Base-by-base conservation (phyloP, 1,140 invertebrate genomes). In the Diachasma alloeum region DNA sequence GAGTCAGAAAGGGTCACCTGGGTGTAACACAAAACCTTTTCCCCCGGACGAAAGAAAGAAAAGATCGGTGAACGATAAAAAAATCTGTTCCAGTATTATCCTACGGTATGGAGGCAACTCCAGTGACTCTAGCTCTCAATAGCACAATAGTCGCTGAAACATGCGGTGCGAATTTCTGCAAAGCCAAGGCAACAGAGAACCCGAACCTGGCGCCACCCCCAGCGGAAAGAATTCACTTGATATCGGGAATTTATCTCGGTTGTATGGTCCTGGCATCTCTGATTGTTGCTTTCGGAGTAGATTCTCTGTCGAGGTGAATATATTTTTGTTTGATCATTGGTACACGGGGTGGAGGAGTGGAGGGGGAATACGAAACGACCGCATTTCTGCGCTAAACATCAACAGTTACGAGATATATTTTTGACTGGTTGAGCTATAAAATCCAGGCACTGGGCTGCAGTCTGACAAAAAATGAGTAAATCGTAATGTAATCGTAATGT, bases 171-270 rank as follows among this genome's bases (percentile, higher is more conserved):
- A 93, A 93, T 83, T 97, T 95, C 82, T 96, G 94, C 81, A 92
- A 92, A 0, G 88, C 88, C 0, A 86, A 87, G 36, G 87, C 90
- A 69, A 89, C 80, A 78, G 90, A 89, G 26, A 93, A 94, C 82
- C 91, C 92, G 0, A 94, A 95, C 83, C 84, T 96, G 42, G 87
- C 91, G 68, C 92, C 92, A 19, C 95, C 95, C 0, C 91, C 93
- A 0, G 86, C 92, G 0, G 89, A 93, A 77, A 93, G 95, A 87
- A 93, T 96, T 59, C 92, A 95, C 82, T 91, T 94, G 53, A 93
- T 98, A 78, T 93, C 94, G 46, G 95, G 95, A 15, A 95, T 97
- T 70, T 98, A 96, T 88, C 88, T 97, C 0, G 91, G 89, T 0
- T 97, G 95, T 82, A 96, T 97, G 90, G 87, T 94, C 0, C 75